Evolutionary conservation across 2,113 vertebrate species (phyloP).

Genomic region (Chunga burmeisteri): DNA sequence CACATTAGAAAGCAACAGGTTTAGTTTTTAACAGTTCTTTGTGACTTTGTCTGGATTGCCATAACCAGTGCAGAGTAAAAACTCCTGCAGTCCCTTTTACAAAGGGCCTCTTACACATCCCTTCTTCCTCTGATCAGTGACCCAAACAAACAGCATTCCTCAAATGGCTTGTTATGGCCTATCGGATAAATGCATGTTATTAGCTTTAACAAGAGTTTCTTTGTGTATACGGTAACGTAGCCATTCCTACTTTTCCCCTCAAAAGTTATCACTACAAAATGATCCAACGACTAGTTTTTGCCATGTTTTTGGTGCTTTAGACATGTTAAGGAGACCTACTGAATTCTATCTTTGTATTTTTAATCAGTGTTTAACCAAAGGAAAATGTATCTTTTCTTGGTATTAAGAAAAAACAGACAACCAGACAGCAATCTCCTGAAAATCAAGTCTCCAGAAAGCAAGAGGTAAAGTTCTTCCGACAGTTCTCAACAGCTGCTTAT

Average conservation of each 20-base stretch:
- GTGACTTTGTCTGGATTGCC: neutral
- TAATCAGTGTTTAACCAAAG: neutral
- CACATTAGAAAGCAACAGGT: neutral
- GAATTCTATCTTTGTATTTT: neutral
- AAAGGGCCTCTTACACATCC: neutral
- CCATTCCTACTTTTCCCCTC: neutral
- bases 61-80: neutral
- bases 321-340: neutral
- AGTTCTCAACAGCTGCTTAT: neutral
- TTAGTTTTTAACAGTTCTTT: neutral
- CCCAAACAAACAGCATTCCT: neutral
- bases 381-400: neutral
- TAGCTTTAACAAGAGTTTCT: neutral
- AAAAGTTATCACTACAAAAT: neutral
- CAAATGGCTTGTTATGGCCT: neutral
- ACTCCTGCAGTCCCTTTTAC: neutral
- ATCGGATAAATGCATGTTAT: fast-evolving
- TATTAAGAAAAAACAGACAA: neutral
- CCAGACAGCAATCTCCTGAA: neutral
- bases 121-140: neutral
- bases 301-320: neutral
- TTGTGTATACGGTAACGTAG: neutral
- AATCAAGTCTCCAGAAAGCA: neutral
- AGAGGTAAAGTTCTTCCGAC: neutral
- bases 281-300: neutral